Conservation (phyloP, 1,140 invertebrate species). For the Antheraea mylitta region DNA sequence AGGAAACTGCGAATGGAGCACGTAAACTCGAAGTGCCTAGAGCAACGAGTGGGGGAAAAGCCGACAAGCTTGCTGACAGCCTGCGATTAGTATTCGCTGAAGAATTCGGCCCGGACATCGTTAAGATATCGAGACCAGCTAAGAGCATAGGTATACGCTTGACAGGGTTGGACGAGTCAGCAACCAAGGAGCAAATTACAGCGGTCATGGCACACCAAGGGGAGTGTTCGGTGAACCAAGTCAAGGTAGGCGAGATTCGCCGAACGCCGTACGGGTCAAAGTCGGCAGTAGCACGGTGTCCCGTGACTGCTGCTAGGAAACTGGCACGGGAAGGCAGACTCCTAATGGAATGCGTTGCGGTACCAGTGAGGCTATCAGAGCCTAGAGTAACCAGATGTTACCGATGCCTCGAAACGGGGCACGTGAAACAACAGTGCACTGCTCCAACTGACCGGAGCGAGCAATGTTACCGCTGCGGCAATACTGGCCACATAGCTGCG, state of each 20-base stretch:
- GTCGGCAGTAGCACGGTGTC: not conserved
- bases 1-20: not conserved
- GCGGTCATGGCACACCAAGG: too few species aligned
- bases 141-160: too few species aligned
- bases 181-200: too few species aligned
- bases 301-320: not conserved
- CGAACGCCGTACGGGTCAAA: too few species aligned
- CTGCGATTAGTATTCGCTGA: not conserved
- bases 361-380: not conserved
- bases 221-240: too few species aligned
- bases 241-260: too few species aligned
- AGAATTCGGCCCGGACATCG: not conserved
- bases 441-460: not conserved
- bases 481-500: not conserved
- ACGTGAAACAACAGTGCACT: too few species aligned
- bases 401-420: too few species aligned
- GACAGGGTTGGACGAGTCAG: too few species aligned
- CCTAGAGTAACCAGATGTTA: not conserved
- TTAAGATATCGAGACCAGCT: not conserved
- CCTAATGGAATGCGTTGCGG: too few species aligned
- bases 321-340: too few species aligned
- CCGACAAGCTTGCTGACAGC: not conserved
- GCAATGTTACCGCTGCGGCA: not conserved
- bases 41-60: not conserved
- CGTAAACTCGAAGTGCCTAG: not conserved